These are phyloP conservation scores for Ostrea denselamellosa DNA, from an alignment of 1,140 invertebrate species.

Conservation along the genomic window DNA sequence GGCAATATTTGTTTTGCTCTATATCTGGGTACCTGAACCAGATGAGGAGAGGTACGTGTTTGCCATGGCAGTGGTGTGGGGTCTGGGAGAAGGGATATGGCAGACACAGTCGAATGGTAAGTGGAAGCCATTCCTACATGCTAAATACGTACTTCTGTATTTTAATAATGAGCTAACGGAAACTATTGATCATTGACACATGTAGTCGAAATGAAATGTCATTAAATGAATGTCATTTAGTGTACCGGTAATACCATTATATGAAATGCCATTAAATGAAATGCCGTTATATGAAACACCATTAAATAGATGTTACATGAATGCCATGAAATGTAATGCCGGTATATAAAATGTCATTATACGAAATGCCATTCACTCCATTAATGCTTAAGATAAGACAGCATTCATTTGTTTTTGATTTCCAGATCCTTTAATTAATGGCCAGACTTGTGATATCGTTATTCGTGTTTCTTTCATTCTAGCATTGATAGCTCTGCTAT, in stretches of 20 bases:
- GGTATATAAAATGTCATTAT: neutral
- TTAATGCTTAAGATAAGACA: too few species aligned
- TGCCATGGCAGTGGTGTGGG: neutral
- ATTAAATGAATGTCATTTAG: neutral
- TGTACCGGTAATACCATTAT: too few species aligned
- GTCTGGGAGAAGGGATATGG: constrained; percentile 2
- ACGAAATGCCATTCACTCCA: too few species aligned
- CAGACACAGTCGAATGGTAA: constrained; percentile 22
- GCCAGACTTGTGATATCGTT: too few species aligned
- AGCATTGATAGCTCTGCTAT: constrained; percentile 70
- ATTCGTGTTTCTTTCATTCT: constrained; percentile 43
- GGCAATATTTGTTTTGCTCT: constrained; percentile 16
- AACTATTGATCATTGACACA: too few species aligned
- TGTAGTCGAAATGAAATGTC: neutral
- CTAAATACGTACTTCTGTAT: too few species aligned
- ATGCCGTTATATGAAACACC: neutral
- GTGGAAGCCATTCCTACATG: neutral
- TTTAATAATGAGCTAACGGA: too few species aligned
- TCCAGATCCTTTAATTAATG: too few species aligned
- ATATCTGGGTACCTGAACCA: neutral
- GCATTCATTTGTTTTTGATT: too few species aligned
- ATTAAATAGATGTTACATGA: too few species aligned
- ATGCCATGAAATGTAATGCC: neutral
- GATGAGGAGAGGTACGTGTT: neutral
- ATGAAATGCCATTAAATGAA: too few species aligned